Conservation (phyloP, 1,140 invertebrate species). For the Rhynchophorus ferrugineus region DNA sequence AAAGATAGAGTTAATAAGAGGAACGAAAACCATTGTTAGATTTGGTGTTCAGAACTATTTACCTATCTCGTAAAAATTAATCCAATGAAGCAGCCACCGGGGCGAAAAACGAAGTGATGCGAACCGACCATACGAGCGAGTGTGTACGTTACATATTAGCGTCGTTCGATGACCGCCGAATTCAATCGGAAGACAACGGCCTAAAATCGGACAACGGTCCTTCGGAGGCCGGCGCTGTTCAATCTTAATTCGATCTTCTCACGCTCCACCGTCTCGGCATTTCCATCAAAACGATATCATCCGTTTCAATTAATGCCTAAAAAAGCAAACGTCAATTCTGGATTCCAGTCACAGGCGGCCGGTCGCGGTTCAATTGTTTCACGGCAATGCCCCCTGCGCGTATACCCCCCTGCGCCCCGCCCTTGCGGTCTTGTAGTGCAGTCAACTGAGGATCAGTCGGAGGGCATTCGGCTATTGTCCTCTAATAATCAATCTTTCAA, state of each 20-base stretch:
- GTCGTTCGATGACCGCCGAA: too few relatives aligned
- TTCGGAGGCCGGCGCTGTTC: background rate
- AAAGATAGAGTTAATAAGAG: too few relatives aligned
- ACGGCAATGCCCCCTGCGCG: constrained; percentile 31
- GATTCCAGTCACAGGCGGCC: constrained; percentile 41
- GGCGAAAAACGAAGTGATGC: too few relatives aligned
- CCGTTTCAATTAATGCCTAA: constrained; percentile 39
- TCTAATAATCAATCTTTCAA: too few relatives aligned
- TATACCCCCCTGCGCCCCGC: constrained; percentile 24
- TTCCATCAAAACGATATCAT: constrained; percentile 37
- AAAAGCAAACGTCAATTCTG: constrained; percentile 39
- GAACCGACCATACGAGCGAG: too few relatives aligned
- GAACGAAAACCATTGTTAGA: too few relatives aligned
- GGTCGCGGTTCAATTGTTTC: constrained; percentile 41
- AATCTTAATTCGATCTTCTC: constrained; percentile 30
- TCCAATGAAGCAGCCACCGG: too few relatives aligned
- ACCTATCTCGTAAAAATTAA: too few relatives aligned
- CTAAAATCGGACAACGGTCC: constrained; percentile 5
- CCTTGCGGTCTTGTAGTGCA: constrained; percentile 15
- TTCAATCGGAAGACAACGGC: background rate
- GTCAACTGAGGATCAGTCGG: constrained; percentile 4
- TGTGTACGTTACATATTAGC: too few relatives aligned
- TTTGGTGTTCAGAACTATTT: too few relatives aligned
- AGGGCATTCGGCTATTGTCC: background rate
- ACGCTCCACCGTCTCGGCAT: constrained; percentile 23